These are phyloP conservation scores for Lichenostomus cassidix DNA, from an alignment of 2,113 vertebrate genomes.

Conservation along the genomic window DNA sequence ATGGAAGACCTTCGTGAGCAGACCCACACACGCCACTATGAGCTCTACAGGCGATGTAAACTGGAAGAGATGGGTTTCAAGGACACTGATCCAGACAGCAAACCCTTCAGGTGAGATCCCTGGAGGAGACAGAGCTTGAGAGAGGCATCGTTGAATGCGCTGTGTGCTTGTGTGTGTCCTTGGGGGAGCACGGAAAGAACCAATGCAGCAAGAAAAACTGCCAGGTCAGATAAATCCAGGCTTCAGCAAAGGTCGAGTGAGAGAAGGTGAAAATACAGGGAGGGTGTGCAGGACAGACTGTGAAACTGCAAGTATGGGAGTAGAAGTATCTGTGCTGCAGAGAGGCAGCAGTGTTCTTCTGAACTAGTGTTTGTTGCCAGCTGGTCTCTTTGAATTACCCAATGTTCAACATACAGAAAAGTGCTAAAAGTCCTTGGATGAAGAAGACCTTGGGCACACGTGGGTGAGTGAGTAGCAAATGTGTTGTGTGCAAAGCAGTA, in stretches of 20 bases:
- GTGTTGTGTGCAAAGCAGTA: not conserved
- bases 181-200: not conserved
- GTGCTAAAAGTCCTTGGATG: not conserved
- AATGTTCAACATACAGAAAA: not conserved
- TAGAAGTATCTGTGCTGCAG: not conserved
- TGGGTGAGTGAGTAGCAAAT: not conserved
- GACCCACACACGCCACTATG: slow-evolving; percentile 95
- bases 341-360: not conserved
- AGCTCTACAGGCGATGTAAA: slow-evolving; percentile 96
- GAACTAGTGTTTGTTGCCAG: not conserved
- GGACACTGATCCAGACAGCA: slow-evolving; percentile 96
- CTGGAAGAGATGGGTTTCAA: slow-evolving; percentile 99
- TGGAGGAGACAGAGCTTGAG: not conserved
- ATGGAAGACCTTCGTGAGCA: slow-evolving; percentile 99
- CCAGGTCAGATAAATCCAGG: not conserved
- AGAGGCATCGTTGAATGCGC: not conserved
- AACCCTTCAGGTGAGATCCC: slow-evolving; percentile 90
- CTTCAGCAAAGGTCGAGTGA: not conserved
- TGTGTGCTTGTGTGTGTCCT: not conserved
- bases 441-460: not conserved
- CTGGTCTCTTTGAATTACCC: not conserved
- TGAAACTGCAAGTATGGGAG: not conserved
- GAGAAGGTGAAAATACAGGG: not conserved
- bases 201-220: slow-evolving; percentile 27
- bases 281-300: not conserved